Base-by-base conservation (phyloP, 2,888 invertebrate genomes). In the Morpho helenor region DNA sequence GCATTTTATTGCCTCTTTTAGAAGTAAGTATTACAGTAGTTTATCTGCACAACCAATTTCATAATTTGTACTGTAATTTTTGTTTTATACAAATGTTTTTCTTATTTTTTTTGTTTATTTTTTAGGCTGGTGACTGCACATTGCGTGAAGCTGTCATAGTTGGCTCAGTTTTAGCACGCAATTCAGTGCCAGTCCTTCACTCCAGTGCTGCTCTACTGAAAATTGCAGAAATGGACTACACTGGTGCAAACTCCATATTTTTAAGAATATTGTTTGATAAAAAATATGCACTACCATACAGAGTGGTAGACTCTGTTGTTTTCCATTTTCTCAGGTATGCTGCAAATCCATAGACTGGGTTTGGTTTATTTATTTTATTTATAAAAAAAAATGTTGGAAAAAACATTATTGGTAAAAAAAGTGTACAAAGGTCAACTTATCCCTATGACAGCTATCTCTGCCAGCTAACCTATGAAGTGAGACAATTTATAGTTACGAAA, bases 201-300 rank as follows among this genome's bases (percentile, higher is more conserved):
- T 98, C 99, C 0, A 96, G 97, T 42, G 99, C 99, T 2, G 98
- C 98, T 40, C 93, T 99, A 75, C 86, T 98, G 40, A 97, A 98
- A 90, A 96, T 99, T 59, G 98, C 98, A 47, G 98, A 98, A 90
- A 98, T 99, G 98, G 97, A 96, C 71, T 99, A 98, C 76, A 96
- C 95, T 31, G 99, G 99, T 2, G 97, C 99, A 0, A 98, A 96
- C 82, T 98, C 98, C 42, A 97, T 99, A 73, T 98, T 99, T 77
- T 91, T 99, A 57, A 92, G 98, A 62, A 96, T 97, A 77, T 94
- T 99, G 61, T 94, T 99, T 64, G 98, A 99, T 77, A 99, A 99
- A 84, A 98, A 99, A 79, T 99, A 99, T 91, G 98, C 99, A 0
- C 90, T 99, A 57, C 99, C 99, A 0, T 99, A 96, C 81, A 92